Base-by-base conservation (phyloP, 2,888 invertebrate species). In the Thereva nobilitata region DNA sequence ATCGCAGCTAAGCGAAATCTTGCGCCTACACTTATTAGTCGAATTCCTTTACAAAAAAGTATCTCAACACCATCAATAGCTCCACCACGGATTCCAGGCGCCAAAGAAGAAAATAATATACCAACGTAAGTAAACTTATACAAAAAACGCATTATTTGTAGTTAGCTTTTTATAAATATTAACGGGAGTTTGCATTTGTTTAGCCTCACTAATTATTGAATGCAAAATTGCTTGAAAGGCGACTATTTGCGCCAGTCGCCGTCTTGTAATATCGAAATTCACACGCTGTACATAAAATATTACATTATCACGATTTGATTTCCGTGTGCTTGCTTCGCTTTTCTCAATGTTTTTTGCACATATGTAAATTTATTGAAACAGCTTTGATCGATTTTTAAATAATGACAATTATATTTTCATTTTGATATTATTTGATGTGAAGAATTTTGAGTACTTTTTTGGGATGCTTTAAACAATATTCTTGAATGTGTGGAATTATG, bases 31-130 rank as follows among this genome's bases (percentile, higher is more conserved):
- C 86, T 87, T 63, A 78, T 80, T 10, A 74, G 73, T 70, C 85
- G 92, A 34, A 84, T 93, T 74, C 92, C 93, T 67, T 84, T 94
- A 61, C 94, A 94, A 82, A 94, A 94, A 83, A 93, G 93, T 59
- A 90, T 94, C 67, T 94, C 94, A 12, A 94, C 94, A 61, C 93
- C 93, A 57, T 93, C 93, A 72, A 94, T 94, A 70, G 90, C 93
- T 57, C 90, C 91, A 41, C 85, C 86, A 40, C 82, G 86, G 70
- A 86, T 86, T 72, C 82, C 86, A 72, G 84, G 82, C 64, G 85
- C 85, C 71, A 86, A 87, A 75, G 81, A 86, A 76, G 82, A 81
- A 67, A 74, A 70, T 66, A 75, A 71, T 66, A 73, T 86, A 64
- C 83, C 84, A 70, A 82, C 84, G 87, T 87, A 82, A 85, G 86